Conservation (phyloP, 2,888 invertebrate genomes). For the Stomorhina lunata region DNA sequence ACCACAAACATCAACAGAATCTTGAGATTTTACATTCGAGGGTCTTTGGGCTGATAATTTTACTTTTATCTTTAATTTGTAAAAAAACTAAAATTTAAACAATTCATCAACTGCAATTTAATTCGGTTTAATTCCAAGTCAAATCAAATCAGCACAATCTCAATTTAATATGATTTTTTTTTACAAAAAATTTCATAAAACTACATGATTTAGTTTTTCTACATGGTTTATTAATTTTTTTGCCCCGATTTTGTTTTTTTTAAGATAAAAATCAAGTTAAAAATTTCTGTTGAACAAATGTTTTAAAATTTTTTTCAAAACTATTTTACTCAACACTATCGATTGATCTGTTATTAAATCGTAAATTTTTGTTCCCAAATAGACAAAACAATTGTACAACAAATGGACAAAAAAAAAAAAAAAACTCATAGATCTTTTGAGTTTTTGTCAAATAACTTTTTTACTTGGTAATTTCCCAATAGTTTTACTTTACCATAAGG, state of each 20-base stretch:
- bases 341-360: constrained; percentile 59
- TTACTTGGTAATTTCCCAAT: constrained; percentile 63
- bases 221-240: not conserved
- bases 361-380: constrained; percentile 54
- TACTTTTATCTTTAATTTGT: too few species aligned
- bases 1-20: not conserved
- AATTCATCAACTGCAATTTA: constrained; percentile 43
- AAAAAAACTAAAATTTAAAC: too few species aligned
- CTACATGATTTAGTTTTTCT: constrained; percentile 1
- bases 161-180: constrained; percentile 40
- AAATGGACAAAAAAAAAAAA: constrained; percentile 26
- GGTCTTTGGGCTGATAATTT: too few species aligned
- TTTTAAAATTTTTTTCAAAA: constrained; percentile 33
- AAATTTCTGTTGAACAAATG: constrained; percentile 58
- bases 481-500: constrained; percentile 57
- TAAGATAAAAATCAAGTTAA: constrained; percentile 57
- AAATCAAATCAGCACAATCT: not conserved
- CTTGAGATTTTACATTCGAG: too few species aligned
- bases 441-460: constrained; percentile 57
- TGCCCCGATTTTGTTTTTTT: not conserved
- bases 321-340: constrained; percentile 54
- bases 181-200: constrained; percentile 48
- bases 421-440: constrained; percentile 55
- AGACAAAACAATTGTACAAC: constrained; percentile 54
- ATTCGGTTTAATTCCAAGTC: constrained; percentile 22